Conservation (phyloP, 1,140 invertebrate genomes). For the Ceratoteleas bidentatus region DNA sequence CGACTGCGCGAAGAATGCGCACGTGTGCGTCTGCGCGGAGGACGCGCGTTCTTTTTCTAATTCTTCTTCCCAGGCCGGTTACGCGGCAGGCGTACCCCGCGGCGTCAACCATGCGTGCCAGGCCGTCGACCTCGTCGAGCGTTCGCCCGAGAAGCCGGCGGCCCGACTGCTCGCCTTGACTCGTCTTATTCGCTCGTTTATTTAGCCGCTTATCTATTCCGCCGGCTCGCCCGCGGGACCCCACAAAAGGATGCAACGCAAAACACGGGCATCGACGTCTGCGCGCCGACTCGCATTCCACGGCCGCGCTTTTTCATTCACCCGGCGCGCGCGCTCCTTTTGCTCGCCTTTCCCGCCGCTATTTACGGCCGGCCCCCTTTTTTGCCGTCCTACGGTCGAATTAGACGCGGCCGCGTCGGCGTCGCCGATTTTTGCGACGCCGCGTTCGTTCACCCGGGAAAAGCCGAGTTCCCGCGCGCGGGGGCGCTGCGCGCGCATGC, state of each 20-base stretch:
- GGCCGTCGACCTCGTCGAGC: constrained; percentile 77
- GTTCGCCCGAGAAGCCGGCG: constrained; percentile 73
- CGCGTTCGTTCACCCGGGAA: constrained; percentile 1
- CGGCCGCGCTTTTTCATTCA: constrained; percentile 40
- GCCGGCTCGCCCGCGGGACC: constrained; percentile 51
- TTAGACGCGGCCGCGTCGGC: constrained; percentile 14
- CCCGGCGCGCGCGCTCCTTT: background rate
- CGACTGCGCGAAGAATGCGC: constrained; percentile 45
- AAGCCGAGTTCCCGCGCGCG: background rate
- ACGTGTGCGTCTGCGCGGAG: constrained; percentile 1
- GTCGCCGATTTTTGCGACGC: constrained; percentile 1
- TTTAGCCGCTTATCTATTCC: constrained; percentile 77
- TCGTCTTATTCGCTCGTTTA: constrained; percentile 72
- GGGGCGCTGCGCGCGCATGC: no score
- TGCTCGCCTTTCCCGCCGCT: background rate
- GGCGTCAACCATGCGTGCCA: constrained; percentile 78
- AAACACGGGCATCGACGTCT: constrained; percentile 49
- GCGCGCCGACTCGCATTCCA: constrained; percentile 24
- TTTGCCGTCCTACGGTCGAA: constrained; percentile 1
- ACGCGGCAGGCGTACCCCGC: constrained; percentile 72
- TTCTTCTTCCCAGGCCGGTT: constrained; percentile 56
- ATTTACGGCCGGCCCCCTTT: constrained; percentile 2
- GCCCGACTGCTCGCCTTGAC: constrained; percentile 61
- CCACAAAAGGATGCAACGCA: constrained; percentile 44
- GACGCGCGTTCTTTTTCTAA: constrained; percentile 47